phyloP scores from a whole-genome alignment of 1,140 invertebrate species.

The Harpegnathos saltator region DNA sequence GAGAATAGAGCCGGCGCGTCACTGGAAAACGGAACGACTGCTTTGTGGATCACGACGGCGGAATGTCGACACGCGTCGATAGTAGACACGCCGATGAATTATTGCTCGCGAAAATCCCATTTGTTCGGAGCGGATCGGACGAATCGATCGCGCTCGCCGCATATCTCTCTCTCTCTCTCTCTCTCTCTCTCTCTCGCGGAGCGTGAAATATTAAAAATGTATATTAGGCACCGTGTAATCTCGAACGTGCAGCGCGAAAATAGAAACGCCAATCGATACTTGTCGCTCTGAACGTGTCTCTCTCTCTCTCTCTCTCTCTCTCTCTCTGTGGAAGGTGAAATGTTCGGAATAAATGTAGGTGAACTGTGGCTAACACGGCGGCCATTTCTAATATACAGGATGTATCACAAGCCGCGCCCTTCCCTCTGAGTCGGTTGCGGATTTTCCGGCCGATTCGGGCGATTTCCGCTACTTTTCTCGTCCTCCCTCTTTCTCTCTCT shows the following conservation, averaged over 20 bases:
- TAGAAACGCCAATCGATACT: constrained; percentile 58
- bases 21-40: neutral
- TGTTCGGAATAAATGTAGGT: constrained; percentile 62
- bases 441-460: constrained; percentile 23
- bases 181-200: constrained; percentile 5
- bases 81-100: constrained; percentile 9
- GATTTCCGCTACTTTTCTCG: no score
- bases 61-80: neutral
- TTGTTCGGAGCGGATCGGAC: neutral
- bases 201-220: constrained; percentile 51
- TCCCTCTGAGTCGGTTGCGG: constrained; percentile 12
- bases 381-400: constrained; percentile 59
- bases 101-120: neutral
- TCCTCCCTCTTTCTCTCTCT: no score
- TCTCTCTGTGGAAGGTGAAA: constrained; percentile 58
- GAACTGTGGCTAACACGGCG: constrained; percentile 58
- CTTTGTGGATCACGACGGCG: neutral
- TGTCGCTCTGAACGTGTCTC: constrained; percentile 52
- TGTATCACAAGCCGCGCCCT: constrained; percentile 57
- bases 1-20: no score
- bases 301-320: no score
- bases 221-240: constrained; percentile 50
- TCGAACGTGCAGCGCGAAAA: constrained; percentile 55
- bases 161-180: no score
- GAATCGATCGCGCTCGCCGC: constrained; percentile 23